Percentiles rank a stretch among this genome's conserved stretches.
These are phyloP conservation scores for Drosophila macrospina DNA, from an alignment of 2,888 invertebrate genomes.

Conservation along the genomic window DNA sequence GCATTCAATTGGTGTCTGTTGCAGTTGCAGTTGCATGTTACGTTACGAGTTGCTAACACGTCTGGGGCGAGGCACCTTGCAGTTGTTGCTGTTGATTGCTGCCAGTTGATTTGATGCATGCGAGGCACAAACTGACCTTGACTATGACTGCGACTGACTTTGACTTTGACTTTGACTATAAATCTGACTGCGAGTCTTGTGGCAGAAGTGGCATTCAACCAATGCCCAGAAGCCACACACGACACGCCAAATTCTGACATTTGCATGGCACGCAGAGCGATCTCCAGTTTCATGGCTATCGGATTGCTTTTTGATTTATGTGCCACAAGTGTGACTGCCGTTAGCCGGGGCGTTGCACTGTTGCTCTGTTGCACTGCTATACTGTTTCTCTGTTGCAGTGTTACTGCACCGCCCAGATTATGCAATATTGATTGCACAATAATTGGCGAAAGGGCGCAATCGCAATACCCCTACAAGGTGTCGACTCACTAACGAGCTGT, in stretches of 20 bases:
- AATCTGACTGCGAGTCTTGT: slow-evolving; percentile 39
- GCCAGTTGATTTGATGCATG: slow-evolving; percentile 75
- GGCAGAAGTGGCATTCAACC: slow-evolving; percentile 61
- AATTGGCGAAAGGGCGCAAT: slow-evolving; percentile 78
- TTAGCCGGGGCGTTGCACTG: slow-evolving; percentile 76
- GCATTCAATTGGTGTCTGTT: slow-evolving; percentile 68
- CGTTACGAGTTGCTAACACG: slow-evolving; percentile 63
- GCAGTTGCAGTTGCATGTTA: slow-evolving; percentile 22
- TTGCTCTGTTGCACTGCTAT: slow-evolving; percentile 3
- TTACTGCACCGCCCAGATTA: slow-evolving; percentile 64
- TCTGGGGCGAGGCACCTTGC: slow-evolving; percentile 78
- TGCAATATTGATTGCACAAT: slow-evolving; percentile 80
- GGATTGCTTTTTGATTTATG: slow-evolving; percentile 68
- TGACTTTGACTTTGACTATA: slow-evolving; percentile 46
- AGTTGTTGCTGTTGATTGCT: slow-evolving; percentile 66
- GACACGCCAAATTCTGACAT: slow-evolving; percentile 74
- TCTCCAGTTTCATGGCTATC: slow-evolving; percentile 40
- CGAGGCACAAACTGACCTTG: slow-evolving; percentile 69
- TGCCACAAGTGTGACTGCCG: slow-evolving; percentile 79
- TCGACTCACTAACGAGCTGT: slow-evolving; percentile 75
- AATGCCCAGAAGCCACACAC: slow-evolving; percentile 80
- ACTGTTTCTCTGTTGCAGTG: slow-evolving; percentile 25
- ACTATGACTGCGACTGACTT: slow-evolving; percentile 62
- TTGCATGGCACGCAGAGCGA: slow-evolving; percentile 74
- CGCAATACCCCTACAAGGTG: slow-evolving; percentile 75